Conservation (phyloP, 1,140 invertebrate species). For the Bombus balteatus region DNA sequence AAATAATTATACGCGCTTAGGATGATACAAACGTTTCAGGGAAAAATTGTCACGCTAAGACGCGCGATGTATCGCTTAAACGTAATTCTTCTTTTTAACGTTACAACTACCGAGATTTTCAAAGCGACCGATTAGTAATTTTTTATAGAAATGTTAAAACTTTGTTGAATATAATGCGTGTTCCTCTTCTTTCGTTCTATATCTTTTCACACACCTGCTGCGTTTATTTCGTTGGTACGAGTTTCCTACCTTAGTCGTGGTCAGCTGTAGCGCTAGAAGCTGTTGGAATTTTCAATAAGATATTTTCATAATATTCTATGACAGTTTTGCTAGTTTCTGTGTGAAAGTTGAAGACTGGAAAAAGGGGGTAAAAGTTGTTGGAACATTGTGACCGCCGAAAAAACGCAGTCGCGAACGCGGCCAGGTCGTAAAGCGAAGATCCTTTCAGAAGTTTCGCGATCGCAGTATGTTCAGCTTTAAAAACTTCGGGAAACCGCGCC, state of each 20-base stretch:
- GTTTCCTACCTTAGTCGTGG: background rate
- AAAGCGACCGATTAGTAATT: background rate
- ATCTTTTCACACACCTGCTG: background rate
- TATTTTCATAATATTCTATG: background rate
- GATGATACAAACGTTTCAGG: background rate
- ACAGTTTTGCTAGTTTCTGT: background rate
- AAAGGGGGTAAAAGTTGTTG: background rate
- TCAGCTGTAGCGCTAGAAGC: background rate
- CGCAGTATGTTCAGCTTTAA: constrained; percentile 44
- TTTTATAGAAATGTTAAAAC: background rate
- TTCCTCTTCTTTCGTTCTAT: background rate
- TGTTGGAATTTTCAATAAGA: background rate
- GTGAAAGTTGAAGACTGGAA: background rate
- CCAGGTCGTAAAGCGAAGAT: constrained; percentile 34
- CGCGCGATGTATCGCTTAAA: no score
- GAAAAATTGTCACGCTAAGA: no score
- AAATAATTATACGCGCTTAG: no score
- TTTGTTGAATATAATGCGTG: background rate
- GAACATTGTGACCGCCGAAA: background rate
- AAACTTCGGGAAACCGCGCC: constrained; percentile 32
- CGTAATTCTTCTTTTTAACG: no score
- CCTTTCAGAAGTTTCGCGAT: constrained; percentile 52
- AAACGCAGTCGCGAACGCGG: constrained; percentile 4
- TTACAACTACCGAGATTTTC: no score
- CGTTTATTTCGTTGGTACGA: background rate